Conservation (phyloP, 2,113 vertebrate genomes). For the Oostethus manadensis region DNA sequence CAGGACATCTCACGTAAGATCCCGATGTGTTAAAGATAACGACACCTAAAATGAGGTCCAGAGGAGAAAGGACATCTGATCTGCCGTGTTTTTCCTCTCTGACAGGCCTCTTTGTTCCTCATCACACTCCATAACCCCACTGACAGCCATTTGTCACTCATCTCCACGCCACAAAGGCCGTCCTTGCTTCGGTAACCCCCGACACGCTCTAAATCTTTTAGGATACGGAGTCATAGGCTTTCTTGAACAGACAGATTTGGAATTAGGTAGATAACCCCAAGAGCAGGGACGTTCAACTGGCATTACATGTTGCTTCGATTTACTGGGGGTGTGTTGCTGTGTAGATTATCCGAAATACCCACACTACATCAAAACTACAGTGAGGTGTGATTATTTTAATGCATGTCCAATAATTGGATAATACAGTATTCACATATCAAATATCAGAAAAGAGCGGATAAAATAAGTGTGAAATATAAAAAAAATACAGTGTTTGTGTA, state of each 20-base stretch:
- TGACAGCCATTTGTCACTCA: conserved; percentile 58
- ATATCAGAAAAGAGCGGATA: too few relatives aligned
- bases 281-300: conserved; percentile 8
- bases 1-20: conserved; percentile 33
- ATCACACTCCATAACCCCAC: conserved; percentile 56
- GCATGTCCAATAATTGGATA: too few relatives aligned
- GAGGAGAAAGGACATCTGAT: conserved; percentile 24
- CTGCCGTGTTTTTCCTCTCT: conserved; percentile 34
- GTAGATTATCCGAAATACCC: too few relatives aligned
- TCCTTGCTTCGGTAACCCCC: conserved; percentile 55
- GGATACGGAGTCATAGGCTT: conserved; percentile 43
- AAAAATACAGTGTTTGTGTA: too few relatives aligned
- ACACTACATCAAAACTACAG: too few relatives aligned
- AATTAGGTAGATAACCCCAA: conserved; percentile 61
- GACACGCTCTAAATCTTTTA: conserved; percentile 59
- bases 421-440: too few relatives aligned
- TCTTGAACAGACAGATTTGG: conserved; percentile 48
- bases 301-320: too few relatives aligned
- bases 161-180: conserved; percentile 56
- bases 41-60: not conserved
- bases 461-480: too few relatives aligned
- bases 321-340: too few relatives aligned
- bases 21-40: not conserved
- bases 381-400: too few relatives aligned
- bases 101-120: conserved; percentile 53